Percentiles rank a stretch among this genome's conserved stretches.
These are phyloP conservation scores for Bombus superbus DNA, from an alignment of 1,140 invertebrate species.

Conservation along the genomic window DNA sequence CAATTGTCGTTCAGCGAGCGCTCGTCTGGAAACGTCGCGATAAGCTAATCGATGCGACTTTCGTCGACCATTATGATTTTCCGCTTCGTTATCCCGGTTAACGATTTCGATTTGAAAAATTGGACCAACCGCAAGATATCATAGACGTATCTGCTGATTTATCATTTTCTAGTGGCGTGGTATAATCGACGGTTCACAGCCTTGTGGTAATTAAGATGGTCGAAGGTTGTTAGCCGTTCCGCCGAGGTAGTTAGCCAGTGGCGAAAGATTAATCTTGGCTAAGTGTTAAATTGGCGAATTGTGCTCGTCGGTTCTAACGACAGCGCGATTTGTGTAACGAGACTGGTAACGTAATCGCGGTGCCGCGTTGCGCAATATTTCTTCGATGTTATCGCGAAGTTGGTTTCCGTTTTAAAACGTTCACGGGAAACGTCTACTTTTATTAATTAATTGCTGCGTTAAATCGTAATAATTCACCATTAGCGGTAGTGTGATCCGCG, in stretches of 20 bases:
- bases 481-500: background rate
- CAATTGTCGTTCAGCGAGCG: background rate
- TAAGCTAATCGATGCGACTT: conserved; percentile 10
- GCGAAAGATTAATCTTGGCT: conserved; percentile 23
- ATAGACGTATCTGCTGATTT: background rate
- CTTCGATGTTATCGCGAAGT: conserved; percentile 3
- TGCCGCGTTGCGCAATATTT: conserved; percentile 19
- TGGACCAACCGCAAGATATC: background rate
- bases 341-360: conserved; percentile 12
- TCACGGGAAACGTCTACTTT: conserved; percentile 25
- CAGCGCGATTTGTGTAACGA: conserved; percentile 28
- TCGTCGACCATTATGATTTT: conserved; percentile 21
- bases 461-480: conserved; percentile 31
- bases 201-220: background rate
- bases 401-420: conserved; percentile 27
- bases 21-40: conserved; percentile 18
- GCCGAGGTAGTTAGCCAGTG: background rate
- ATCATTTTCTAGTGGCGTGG: background rate
- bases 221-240: background rate
- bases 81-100: background rate
- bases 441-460: conserved; percentile 47
- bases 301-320: conserved; percentile 10
- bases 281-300: conserved; percentile 32
- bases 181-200: background rate
- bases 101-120: background rate